A percentile compares a stretch with the other conserved stretches of the same genome.
These are phyloP conservation scores for Neolamprologus sp. DNA, from an alignment of 2,113 vertebrate species.

Conservation along the genomic window DNA sequence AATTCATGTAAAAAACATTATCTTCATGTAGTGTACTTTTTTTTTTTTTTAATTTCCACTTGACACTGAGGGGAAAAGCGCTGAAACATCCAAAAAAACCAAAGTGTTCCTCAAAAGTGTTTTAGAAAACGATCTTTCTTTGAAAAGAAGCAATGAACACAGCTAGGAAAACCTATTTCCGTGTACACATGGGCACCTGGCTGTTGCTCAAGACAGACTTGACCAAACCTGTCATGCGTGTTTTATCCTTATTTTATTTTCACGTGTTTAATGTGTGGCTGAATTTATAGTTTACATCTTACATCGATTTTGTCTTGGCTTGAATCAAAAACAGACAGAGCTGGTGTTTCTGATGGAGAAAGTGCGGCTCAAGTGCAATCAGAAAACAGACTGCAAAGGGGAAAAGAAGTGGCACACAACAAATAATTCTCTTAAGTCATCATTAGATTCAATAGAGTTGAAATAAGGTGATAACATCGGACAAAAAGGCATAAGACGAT, in stretches of 20 bases:
- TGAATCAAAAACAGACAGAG: not conserved
- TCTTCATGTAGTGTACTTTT: not conserved
- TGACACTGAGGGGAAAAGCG: rapidly evolving
- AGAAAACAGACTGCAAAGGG: not conserved
- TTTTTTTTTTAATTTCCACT: not conserved
- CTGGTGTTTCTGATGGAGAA: not conserved
- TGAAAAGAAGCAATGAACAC: not conserved
- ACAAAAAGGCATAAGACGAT: not conserved
- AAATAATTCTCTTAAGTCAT: not conserved
- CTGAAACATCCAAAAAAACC: not conserved
- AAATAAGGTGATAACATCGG: not conserved
- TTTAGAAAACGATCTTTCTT: not conserved
- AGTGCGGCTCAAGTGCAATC: not conserved
- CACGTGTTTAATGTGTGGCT: not conserved
- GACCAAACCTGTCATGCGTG: not conserved
- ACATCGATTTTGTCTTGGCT: not conserved
- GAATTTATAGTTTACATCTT: not conserved
- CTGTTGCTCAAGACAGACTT: not conserved
- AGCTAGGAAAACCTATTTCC: not conserved
- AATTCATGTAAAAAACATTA: not conserved
- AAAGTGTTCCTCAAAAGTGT: not conserved
- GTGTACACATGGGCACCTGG: not conserved
- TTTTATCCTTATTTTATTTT: not conserved
- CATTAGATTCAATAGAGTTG: not conserved
- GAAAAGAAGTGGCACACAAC: not conserved